Base-by-base conservation (phyloP, 2,113 vertebrate genomes). In the Phocoena phocoena region DNA sequence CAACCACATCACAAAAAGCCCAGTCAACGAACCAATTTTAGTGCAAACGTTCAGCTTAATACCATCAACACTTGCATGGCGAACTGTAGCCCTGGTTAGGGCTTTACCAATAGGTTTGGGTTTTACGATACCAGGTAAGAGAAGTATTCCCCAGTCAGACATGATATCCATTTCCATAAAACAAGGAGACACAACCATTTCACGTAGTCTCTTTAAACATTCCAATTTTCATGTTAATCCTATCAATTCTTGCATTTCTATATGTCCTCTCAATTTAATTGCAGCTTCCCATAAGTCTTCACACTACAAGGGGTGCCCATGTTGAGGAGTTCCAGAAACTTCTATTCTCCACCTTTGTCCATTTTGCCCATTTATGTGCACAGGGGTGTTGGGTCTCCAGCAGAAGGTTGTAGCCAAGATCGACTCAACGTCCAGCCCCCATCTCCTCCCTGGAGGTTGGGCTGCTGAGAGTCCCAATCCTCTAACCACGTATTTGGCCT, bases 341-440 rank as follows among this genome's bases (percentile, higher is more conserved):
- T 83, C 67, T 71, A 33, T 38, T 6, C 55, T 8, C 38, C 18
- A 1, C 58, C 41, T 5, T 41, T 31, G 41, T 36, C 25, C 5
- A 1, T 18, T 47, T 36, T 5, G 1, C 9, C 5, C 23, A 20
- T 33, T 20, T 7, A 11, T 0, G 2, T 33, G 38, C 41, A 10
- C 14, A 18, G 36, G n/a, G 73, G 41, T n/a, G 65, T 20, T n/a
- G 36, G 2, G 38, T 62, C 9, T 25, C 53, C 21, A 2, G 9
- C 10, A 17, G 33, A 12, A 55, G 23, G 15, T 7, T 38, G 10
- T 36, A 28, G 15, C 67, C 67, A 18, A 23, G 26, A 73, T 26
- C 44, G 18, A 85, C 20, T 62, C 41, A 12, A 8, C 36, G 6
- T 23, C 36, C 28, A 44, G 67, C 14, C n/a, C 25, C 15, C 14